A percentile compares a stretch with the other conserved stretches of the same genome.
Conservation (phyloP, 2,797 vertebrate genomes). For the Fistularia commersonii region DNA sequence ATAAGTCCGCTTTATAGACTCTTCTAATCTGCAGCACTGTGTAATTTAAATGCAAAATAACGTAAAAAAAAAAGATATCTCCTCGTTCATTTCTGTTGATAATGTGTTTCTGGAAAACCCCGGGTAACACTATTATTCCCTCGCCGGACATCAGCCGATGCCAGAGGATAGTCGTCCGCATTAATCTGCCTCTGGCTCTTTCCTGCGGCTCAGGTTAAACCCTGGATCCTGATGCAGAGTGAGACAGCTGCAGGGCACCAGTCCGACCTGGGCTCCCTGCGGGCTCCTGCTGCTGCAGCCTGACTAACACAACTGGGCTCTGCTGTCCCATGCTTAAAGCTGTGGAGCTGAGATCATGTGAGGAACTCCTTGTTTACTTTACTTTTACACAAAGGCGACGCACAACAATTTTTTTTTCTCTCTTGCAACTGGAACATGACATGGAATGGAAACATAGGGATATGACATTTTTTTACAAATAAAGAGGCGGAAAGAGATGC, state of each 20-base stretch:
- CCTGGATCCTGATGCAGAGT: slow-evolving; percentile 43
- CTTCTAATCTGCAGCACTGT: too few species aligned
- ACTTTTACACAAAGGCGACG: neutral
- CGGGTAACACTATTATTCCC: too few species aligned
- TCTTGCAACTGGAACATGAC: too few species aligned
- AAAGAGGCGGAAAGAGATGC: slow-evolving; percentile 33
- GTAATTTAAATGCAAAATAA: too few species aligned
- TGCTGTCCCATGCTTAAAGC: slow-evolving; percentile 29
- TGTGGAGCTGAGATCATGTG: slow-evolving; percentile 4
- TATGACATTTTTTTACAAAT: slow-evolving; percentile 1
- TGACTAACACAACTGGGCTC: slow-evolving; percentile 6
- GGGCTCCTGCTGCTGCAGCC: slow-evolving; percentile 28
- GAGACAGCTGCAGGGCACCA: slow-evolving; percentile 35
- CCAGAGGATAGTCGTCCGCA: slow-evolving; percentile 21
- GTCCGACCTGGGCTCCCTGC: slow-evolving; percentile 36
- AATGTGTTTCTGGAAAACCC: too few species aligned
- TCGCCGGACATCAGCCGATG: slow-evolving; percentile 16
- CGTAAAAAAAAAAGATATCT: too few species aligned
- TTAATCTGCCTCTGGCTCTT: slow-evolving; percentile 51
- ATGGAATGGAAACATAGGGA: neutral
- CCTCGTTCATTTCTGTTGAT: too few species aligned
- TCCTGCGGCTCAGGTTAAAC: slow-evolving; percentile 37
- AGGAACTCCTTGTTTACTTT: slow-evolving; percentile 8
- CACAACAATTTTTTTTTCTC: neutral
- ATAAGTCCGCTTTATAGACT: too few species aligned